Base-by-base conservation (phyloP, 2,113 vertebrate genomes). In the Vulpes lagopus region DNA sequence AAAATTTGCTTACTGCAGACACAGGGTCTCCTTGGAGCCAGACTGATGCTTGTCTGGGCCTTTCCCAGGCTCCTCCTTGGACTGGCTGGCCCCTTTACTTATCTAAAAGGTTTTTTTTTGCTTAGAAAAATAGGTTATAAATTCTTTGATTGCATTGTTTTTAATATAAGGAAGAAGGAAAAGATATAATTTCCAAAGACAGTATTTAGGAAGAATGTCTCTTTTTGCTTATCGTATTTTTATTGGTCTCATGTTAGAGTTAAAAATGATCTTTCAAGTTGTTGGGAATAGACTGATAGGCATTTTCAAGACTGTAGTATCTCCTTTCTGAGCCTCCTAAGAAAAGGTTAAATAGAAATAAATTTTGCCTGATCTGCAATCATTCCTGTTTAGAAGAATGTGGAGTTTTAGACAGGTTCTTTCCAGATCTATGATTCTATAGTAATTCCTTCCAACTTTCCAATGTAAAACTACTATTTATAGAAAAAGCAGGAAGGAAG, bases 321-420 rank as follows among this genome's bases (percentile, higher is more conserved):
- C 43, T 95, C 23, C 20, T 95, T 96, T 76, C 81, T 67, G 49
- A 86, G 8, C 10, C 32, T 73, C 59, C 5, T 76, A 59, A 74
- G 35, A 85, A 84, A 92, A 94, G 51, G 9, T 85, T 92, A 78
- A 92, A 74, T 35, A 74, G 27, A 5, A 78, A 15, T 88, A 62
- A 38, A n/a, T 85, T 86, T 85, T 71, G 11, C 11, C 62, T 96
- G 55, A 30, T 96, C 95, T 96, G 64, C 64, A 96, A 60, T 80
- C 30, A 89, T 30, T 65, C 38, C 16, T 91, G 1, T 65, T 6
- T 53, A 49, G 60, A 95, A 95, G 67, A 96, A 79, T 78, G n/a
- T 91, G 55, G 8, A 53, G 49, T 94, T 94, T 92, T 55, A 78
- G 62, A 71, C 19, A 90, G 16, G 10, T 74, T 53, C 64, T 71